Percentiles rank a stretch among this genome's conserved stretches.
phyloP scores from a whole-genome alignment of 2,113 vertebrate species.

The Hassar affinis region DNA sequence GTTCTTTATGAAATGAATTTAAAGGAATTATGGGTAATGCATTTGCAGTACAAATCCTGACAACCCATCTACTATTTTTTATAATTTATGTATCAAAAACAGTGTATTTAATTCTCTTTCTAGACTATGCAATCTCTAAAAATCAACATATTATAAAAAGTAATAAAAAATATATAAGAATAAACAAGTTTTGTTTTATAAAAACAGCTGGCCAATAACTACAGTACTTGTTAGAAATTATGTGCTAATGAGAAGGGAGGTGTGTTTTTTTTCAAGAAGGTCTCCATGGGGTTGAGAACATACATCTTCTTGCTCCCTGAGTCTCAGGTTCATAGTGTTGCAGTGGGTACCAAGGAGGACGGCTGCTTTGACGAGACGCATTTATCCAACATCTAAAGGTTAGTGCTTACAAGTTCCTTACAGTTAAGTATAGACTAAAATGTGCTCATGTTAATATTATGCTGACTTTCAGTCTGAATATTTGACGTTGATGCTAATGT shows the following conservation, averaged over 20 bases:
- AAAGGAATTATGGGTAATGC: background rate
- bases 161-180: too few species aligned
- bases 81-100: background rate
- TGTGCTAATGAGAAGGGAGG: constrained; percentile 71
- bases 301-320: constrained; percentile 60
- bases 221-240: constrained; percentile 52
- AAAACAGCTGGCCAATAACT: constrained; percentile 7
- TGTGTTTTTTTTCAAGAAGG: constrained; percentile 46
- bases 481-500: background rate
- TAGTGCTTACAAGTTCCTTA: constrained; percentile 48
- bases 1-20: background rate
- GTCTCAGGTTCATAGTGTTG: constrained; percentile 60
- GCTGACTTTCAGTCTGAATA: background rate
- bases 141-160: too few species aligned
- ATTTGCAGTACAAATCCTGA: background rate
- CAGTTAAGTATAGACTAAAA: background rate
- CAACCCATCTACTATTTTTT: too few species aligned
- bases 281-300: constrained; percentile 69
- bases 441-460: background rate
- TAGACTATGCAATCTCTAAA: background rate
- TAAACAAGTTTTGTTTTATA: background rate
- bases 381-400: constrained; percentile 49
- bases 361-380: background rate
- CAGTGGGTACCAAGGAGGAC: constrained; percentile 21
- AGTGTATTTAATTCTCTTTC: background rate